phyloP scores from a whole-genome alignment of 1,140 invertebrate genomes.

The Halictus rubicundus region DNA sequence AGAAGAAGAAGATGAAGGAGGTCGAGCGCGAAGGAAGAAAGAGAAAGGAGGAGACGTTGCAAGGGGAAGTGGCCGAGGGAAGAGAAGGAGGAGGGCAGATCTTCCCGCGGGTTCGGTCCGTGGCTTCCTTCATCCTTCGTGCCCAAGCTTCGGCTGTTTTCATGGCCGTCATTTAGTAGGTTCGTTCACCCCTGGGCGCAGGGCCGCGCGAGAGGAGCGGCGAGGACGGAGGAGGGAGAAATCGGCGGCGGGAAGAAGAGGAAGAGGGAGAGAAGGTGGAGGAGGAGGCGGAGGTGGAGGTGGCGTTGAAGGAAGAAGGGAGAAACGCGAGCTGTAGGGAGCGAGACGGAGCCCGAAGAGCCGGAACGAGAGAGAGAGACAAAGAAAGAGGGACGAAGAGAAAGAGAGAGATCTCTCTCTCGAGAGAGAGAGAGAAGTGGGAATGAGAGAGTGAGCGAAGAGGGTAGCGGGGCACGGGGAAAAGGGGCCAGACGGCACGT shows the following conservation, averaged over 20 bases:
- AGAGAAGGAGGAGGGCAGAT: constrained; percentile 25
- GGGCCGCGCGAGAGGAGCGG: constrained; percentile 58
- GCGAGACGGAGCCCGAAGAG: constrained; percentile 27
- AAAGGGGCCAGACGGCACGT: constrained; percentile 73
- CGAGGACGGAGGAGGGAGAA: constrained; percentile 37
- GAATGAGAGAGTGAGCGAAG: constrained; percentile 4
- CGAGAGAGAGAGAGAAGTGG: no score
- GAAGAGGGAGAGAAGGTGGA: constrained; percentile 18
- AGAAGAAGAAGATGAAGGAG: constrained; percentile 7
- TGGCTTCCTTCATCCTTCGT: constrained; percentile 73
- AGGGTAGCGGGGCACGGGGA: constrained; percentile 28
- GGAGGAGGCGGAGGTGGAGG: constrained; percentile 29
- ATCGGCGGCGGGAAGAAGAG: constrained; percentile 39
- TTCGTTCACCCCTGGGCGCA: constrained; percentile 79
- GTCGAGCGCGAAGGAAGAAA: background rate
- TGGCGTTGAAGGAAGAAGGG: constrained; percentile 43
- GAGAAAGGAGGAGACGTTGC: constrained; percentile 28
- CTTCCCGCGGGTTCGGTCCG: constrained; percentile 60
- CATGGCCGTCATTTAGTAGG: constrained; percentile 81
- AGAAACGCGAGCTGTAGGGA: constrained; percentile 28
- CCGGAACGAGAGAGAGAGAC: constrained; percentile 3
- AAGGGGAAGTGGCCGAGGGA: constrained; percentile 15
- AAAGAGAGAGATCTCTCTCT: no score
- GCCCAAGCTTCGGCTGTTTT: constrained; percentile 79
- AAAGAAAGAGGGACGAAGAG: constrained; percentile 26